These are phyloP conservation scores for Scaptomyza polygonia DNA, from an alignment of 2,888 invertebrate genomes.

Conservation along the genomic window DNA sequence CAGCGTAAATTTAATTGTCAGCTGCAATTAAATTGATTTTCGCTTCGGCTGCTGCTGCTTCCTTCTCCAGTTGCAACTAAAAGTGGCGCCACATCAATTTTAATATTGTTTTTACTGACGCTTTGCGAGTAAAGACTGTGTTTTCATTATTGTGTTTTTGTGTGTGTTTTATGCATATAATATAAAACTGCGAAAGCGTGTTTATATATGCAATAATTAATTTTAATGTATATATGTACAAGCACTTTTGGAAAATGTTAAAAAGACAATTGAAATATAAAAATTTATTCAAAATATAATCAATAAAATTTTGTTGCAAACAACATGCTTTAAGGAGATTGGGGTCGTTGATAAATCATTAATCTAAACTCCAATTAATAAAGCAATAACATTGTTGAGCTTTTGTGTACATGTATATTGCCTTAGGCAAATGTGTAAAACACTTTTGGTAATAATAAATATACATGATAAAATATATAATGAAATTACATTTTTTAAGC, in stretches of 20 bases:
- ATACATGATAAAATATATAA: too few relatives aligned
- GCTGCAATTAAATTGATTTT: slow-evolving; percentile 80
- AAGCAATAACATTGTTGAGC: too few relatives aligned
- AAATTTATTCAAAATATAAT: too few relatives aligned
- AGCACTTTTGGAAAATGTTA: too few relatives aligned
- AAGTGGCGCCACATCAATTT: slow-evolving; percentile 64
- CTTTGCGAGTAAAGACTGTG: neutral
- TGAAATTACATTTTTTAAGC: slow-evolving; percentile 37
- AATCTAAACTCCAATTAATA: too few relatives aligned
- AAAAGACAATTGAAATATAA: too few relatives aligned
- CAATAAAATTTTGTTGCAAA: too few relatives aligned
- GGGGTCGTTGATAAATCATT: neutral
- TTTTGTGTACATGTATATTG: too few relatives aligned
- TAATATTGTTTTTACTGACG: slow-evolving; percentile 37
- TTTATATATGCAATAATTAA: neutral
- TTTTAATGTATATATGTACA: neutral
- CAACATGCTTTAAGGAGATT: neutral
- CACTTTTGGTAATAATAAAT: too few relatives aligned
- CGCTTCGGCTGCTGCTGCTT: slow-evolving; percentile 37
- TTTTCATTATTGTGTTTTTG: neutral
- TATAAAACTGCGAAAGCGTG: too few relatives aligned
- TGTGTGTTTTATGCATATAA: neutral
- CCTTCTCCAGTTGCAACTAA: slow-evolving; percentile 12
- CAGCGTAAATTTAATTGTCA: slow-evolving; percentile 79
- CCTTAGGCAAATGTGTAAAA: neutral